These are phyloP conservation scores for Drepanosiphum platanoidis DNA, from an alignment of 2,888 invertebrate genomes.

Conservation along the genomic window DNA sequence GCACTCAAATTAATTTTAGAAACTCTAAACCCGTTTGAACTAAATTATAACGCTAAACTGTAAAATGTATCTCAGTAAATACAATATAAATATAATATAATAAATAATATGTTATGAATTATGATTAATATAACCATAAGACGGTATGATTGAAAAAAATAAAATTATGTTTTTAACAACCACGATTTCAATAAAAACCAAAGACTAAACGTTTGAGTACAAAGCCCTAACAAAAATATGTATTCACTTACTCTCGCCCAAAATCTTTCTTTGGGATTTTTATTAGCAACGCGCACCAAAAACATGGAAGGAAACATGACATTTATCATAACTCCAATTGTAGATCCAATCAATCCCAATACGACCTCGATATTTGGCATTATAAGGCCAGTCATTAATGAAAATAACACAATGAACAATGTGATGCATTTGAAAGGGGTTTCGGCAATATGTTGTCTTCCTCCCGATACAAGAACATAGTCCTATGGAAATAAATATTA, in stretches of 20 bases:
- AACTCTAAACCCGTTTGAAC: too few species aligned
- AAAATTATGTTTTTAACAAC: too few species aligned
- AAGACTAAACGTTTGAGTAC: background rate
- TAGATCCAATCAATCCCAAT: slow-evolving; percentile 92
- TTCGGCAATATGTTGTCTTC: slow-evolving; percentile 79
- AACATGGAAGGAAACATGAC: slow-evolving; percentile 92
- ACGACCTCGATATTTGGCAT: slow-evolving; percentile 95
- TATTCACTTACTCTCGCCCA: slow-evolving; percentile 77
- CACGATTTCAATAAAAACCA: too few species aligned
- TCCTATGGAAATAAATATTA: slow-evolving; percentile 69
- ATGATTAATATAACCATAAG: too few species aligned
- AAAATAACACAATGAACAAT: slow-evolving; percentile 77
- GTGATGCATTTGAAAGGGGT: slow-evolving; percentile 85
- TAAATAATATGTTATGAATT: too few species aligned
- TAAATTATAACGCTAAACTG: too few species aligned
- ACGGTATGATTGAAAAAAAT: too few species aligned
- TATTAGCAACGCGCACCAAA: slow-evolving; percentile 84
- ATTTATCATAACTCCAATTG: slow-evolving; percentile 93
- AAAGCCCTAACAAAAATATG: background rate
- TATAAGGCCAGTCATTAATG: slow-evolving; percentile 83
- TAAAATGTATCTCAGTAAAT: too few species aligned
- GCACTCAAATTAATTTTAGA: background rate
- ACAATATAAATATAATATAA: background rate
- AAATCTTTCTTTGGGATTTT: slow-evolving; percentile 83
- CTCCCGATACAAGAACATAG: slow-evolving; percentile 67